Percentiles rank a stretch among this genome's conserved stretches.
phyloP scores from a whole-genome alignment of 2,797 vertebrate species.

The Sebastes flavidus region DNA sequence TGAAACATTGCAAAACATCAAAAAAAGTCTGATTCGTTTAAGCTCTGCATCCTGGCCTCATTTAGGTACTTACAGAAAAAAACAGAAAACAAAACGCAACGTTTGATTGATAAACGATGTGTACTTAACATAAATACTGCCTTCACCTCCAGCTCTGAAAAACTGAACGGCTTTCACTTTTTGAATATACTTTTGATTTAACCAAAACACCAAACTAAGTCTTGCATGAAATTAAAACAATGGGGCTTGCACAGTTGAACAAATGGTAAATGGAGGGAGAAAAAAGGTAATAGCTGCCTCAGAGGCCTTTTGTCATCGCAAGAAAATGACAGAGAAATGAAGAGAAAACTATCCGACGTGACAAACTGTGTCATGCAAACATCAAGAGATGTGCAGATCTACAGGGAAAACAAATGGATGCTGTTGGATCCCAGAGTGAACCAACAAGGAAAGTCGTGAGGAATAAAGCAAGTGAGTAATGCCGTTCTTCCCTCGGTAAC shows the following conservation, averaged over 20 bases:
- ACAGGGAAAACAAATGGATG: constrained; percentile 35
- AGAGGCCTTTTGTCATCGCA: constrained; percentile 61
- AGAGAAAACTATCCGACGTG: constrained; percentile 37
- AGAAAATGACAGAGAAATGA: constrained; percentile 55
- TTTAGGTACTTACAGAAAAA: constrained; percentile 32
- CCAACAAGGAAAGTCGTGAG: constrained; percentile 7
- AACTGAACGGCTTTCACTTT: constrained; percentile 49
- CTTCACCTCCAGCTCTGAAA: constrained; percentile 29
- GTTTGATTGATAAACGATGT: constrained; percentile 51
- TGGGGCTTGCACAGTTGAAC: constrained; percentile 68
- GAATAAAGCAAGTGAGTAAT: constrained; percentile 8
- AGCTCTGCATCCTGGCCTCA: constrained; percentile 32
- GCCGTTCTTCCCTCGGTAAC: background rate
- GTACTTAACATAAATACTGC: constrained; percentile 40
- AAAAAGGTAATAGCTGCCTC: constrained; percentile 68
- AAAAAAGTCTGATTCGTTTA: constrained; percentile 56
- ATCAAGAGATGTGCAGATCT: constrained; percentile 45
- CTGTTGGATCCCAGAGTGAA: constrained; percentile 17
- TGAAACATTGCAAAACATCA: constrained; percentile 64
- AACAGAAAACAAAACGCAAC: constrained; percentile 9
- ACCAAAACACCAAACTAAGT: constrained; percentile 68
- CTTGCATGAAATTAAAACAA: constrained; percentile 82
- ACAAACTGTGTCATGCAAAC: constrained; percentile 50
- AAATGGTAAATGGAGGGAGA: constrained; percentile 73
- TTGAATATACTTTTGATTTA: constrained; percentile 65